Conservation (phyloP, 2,797 vertebrate species). For the Anomalospiza imberbis region DNA sequence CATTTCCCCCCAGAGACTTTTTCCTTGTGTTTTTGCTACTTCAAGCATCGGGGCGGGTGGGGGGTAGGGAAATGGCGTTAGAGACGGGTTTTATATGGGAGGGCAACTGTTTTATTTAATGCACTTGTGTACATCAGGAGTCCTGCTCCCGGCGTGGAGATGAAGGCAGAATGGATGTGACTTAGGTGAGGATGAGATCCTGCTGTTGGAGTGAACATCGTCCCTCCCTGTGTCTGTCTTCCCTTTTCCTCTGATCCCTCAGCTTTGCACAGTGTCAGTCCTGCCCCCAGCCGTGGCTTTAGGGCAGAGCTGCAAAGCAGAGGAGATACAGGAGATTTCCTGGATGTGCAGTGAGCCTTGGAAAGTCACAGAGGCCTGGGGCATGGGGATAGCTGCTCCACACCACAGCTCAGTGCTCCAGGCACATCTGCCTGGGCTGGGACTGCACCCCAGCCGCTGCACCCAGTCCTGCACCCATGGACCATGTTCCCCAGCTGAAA, state of each 20-base stretch:
- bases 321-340: neutral
- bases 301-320: neutral
- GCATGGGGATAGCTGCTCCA: neutral
- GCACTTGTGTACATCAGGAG: neutral
- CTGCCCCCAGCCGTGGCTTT: neutral
- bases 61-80: fast-evolving
- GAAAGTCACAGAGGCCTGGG: fast-evolving
- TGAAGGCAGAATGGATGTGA: neutral
- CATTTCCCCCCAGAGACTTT: neutral
- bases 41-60: neutral
- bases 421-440: neutral
- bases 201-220: neutral
- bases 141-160: neutral
- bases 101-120: neutral
- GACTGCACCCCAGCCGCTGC: neutral
- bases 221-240: neutral
- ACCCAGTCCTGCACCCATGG: fast-evolving
- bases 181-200: neutral
- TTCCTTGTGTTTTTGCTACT: neutral
- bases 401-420: neutral
- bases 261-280: neutral
- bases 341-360: neutral
- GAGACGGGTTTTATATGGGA: neutral
- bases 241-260: neutral
- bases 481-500: neutral